Evolutionary conservation across 2,888 invertebrate genomes (phyloP), one percentile per base, ranked within the genome.

Genomic region (Odontocolon sp.): DNA sequence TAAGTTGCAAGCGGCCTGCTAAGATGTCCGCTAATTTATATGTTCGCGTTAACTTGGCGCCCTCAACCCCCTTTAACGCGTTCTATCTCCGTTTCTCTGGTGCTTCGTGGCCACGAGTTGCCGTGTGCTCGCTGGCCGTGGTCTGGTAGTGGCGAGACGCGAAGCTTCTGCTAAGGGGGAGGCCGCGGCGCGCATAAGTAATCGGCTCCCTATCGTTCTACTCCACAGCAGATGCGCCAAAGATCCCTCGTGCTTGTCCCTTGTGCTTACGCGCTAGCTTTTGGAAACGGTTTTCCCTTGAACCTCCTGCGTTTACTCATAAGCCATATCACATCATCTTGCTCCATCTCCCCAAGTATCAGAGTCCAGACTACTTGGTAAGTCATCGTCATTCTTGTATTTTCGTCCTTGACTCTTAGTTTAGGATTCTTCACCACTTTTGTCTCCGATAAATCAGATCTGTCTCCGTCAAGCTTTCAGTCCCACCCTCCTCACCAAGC

Each of bases 11-110:
- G 89, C 87, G 87, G 88, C 89, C 89, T 89, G 89, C 89, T 89
- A 89, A 89, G 89, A 89, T 89, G 89, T 88, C 89, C 89, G 88
- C 89, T 89, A 89, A 89, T 89, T 89, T 89, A 89, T 89, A 89
- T 88, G 89, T 89, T 88, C 88, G 88, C 87, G 89, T 89, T 89
- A 89, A 89, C 89, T 89, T 87, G 87, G 84, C 64, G 80, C 79
- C 76, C 77, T 77, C 76, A 56, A 66, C 61, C 81, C 81, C 72
- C 73, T 69, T 74, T 78, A 75, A 73, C 77, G 77, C 78, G 74
- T 81, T 78, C 80, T 67, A 75, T 78, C 79, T 79, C 80, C 73
- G 56, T 70, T 63, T 61, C 73, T 75, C 63, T 63, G 52, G 67
- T 63, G 80, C 67, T 78, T 81, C 80, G 75, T 52, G 73, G 21